Evolutionary conservation across 1,140 invertebrate species (phyloP).

Genomic region (Thaumatotibia leucotreta): DNA sequence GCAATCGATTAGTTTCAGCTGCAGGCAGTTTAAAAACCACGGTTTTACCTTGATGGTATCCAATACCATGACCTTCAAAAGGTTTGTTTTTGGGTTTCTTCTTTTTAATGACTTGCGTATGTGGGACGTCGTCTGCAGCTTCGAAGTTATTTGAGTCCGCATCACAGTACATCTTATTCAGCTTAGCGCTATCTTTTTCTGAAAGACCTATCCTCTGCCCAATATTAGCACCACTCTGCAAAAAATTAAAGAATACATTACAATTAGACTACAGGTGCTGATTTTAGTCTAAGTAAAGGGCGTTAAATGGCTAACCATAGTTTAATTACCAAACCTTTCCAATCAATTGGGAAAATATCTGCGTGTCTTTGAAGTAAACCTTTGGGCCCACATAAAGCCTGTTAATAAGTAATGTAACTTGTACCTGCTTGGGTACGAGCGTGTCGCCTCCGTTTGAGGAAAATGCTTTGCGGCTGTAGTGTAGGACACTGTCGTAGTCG

Average conservation of each 20-base stretch:
- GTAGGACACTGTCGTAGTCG: constrained; percentile 86
- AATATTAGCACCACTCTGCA: constrained; percentile 63
- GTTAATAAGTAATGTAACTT: not conserved
- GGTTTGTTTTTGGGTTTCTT: constrained; percentile 53
- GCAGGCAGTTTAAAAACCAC: constrained; percentile 62
- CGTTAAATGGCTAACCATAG: no score
- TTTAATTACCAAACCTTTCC: no score
- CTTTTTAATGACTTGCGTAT: constrained; percentile 36
- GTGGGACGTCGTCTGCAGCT: constrained; percentile 27
- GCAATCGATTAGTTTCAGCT: constrained; percentile 45
- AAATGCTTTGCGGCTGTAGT: constrained; percentile 83
- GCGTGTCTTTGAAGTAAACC: no score
- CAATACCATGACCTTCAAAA: constrained; percentile 62
- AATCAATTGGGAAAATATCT: no score
- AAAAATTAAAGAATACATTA: constrained; percentile 20
- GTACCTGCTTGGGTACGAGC: constrained; percentile 76
- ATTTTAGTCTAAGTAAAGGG: no score
- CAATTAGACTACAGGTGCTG: no score
- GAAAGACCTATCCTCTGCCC: constrained; percentile 83
- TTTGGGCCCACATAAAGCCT: no score
- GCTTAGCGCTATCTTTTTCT: constrained; percentile 80
- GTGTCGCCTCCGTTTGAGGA: constrained; percentile 81
- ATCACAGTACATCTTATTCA: constrained; percentile 82
- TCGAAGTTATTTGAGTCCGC: constrained; percentile 35
- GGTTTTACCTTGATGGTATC: constrained; percentile 71